Base-by-base conservation (phyloP, 2,113 vertebrate genomes). In the Eubucco bourcierii region DNA sequence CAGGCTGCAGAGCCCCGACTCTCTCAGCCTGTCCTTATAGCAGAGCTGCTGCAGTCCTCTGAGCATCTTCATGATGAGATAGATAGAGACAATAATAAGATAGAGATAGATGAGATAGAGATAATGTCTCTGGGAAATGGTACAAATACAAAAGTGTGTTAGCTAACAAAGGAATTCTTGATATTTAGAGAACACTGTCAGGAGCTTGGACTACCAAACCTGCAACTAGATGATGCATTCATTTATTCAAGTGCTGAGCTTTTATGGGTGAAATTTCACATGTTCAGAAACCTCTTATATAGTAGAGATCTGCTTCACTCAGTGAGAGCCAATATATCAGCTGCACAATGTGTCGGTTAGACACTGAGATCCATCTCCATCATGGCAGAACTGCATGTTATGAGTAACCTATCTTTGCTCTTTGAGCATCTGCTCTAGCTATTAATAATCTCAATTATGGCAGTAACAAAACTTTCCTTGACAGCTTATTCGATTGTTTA, bases 361-460 rank as follows among this genome's bases (percentile, higher is more conserved):
- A 59, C 25, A n/a, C 10, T 28, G 50, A 72, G 64, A 68, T 84
- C 46, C 20, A 29, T 85, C 55, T 63, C 9, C 12, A 44, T 70
- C 47, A 80, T 33, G 24, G 6, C 19, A 92, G 87, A 73, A 84
- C 28, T 64, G 53, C n/a, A 47, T 87, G 58, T 82, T 92, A 84
- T 91, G 10, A 17, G n/a, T 66, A 91, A 80, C 25, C 27, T 70
- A 17, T 72, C 11, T 88, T 73, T 89, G 52, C n/a, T 90, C 79
- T 29, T 46, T 90, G 56, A 39, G 31, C 66, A 92, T 74, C 63
- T 87, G 59, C 71, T 84, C 19, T 67, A 82, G 20, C 13, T 46
- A 82, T 95, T 90, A 84, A 88, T 94, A 92, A 93, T 82, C 31
- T 28, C 9, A 87, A 70, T 94, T 93, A 92, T 90, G 78, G 63